phyloP scores from a whole-genome alignment of 2,113 vertebrate species.

The Mohoua ochrocephala region DNA sequence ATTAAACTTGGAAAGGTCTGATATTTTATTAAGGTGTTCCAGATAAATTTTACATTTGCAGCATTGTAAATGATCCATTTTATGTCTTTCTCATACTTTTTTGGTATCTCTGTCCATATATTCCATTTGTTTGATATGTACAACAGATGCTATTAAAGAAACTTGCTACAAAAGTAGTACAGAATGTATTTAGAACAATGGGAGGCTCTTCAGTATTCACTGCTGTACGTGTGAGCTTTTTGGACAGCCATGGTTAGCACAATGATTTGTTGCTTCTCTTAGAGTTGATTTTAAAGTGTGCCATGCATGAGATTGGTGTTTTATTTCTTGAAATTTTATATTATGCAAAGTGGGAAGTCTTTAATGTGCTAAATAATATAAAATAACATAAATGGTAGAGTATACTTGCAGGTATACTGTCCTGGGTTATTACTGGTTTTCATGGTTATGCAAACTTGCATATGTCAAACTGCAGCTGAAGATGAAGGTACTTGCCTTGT shows the following conservation, averaged over 20 bases:
- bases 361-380: slow-evolving; percentile 50
- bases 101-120: slow-evolving; percentile 47
- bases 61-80: slow-evolving; percentile 62
- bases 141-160: slow-evolving; percentile 51
- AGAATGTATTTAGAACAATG: not conserved
- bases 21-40: slow-evolving; percentile 53
- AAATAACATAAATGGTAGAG: not conserved
- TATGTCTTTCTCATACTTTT: slow-evolving; percentile 70
- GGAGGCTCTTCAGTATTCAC: slow-evolving; percentile 33
- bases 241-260: slow-evolving; percentile 62
- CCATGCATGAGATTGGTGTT: slow-evolving; percentile 67
- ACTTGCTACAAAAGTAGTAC: slow-evolving; percentile 44
- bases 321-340: slow-evolving; percentile 61
- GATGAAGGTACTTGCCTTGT: not conserved
- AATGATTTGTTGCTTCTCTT: slow-evolving; percentile 58
- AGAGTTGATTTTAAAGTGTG: slow-evolving; percentile 45
- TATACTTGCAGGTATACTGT: slow-evolving; percentile 5
- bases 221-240: not conserved
- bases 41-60: slow-evolving; percentile 67
- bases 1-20: slow-evolving; percentile 67
- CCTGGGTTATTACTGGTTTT: not conserved
- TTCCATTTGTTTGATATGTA: slow-evolving; percentile 55
- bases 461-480: not conserved
- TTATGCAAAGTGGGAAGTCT: slow-evolving; percentile 55
- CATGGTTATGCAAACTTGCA: not conserved